Evolutionary conservation across 53 echinoderm and acorn worm species (phyloP).

Genomic region (Crossaster papposus): DNA sequence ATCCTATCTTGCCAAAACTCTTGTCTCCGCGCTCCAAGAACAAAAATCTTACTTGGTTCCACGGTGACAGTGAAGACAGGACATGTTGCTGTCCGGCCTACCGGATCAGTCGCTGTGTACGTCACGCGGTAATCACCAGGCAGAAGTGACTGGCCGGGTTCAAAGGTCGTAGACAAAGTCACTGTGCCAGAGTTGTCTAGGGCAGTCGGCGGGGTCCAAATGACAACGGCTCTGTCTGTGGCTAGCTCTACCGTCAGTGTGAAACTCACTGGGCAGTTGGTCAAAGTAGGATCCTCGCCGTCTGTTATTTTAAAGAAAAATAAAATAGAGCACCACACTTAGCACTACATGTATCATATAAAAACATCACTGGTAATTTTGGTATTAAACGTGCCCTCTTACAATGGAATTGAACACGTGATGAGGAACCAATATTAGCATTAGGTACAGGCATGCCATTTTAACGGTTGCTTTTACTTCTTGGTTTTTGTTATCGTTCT

Average conservation of each 20-base stretch:
- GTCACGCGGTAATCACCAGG: conserved; percentile 51
- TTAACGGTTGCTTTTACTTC: too few relatives aligned
- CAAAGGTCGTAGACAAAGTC: conserved; percentile 14
- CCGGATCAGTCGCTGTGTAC: conserved; percentile 47
- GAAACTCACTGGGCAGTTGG: conserved; percentile 43
- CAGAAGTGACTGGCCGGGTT: conserved; percentile 35
- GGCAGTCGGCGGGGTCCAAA: conserved; percentile 46
- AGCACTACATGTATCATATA: too few relatives aligned
- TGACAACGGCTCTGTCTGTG: conserved; percentile 9
- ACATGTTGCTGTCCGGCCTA: conserved; percentile 51
- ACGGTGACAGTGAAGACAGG: conserved; percentile 53
- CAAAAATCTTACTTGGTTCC: not conserved
- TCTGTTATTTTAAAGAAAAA: conserved; percentile 11
- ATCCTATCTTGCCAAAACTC: too few relatives aligned
- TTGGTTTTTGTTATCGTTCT: too few relatives aligned
- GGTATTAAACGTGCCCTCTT: too few relatives aligned
- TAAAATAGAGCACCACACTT: too few relatives aligned
- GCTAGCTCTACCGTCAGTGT: conserved; percentile 34
- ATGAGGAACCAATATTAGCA: too few relatives aligned
- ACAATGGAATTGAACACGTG: too few relatives aligned
- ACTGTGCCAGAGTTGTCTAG: conserved; percentile 28
- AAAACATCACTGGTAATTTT: too few relatives aligned
- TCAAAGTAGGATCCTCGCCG: conserved; percentile 43
- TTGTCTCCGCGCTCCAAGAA: not conserved
- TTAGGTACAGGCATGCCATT: too few relatives aligned